Evolutionary conservation across 2,113 vertebrate species (phyloP).

Genomic region (Lagopus muta): DNA sequence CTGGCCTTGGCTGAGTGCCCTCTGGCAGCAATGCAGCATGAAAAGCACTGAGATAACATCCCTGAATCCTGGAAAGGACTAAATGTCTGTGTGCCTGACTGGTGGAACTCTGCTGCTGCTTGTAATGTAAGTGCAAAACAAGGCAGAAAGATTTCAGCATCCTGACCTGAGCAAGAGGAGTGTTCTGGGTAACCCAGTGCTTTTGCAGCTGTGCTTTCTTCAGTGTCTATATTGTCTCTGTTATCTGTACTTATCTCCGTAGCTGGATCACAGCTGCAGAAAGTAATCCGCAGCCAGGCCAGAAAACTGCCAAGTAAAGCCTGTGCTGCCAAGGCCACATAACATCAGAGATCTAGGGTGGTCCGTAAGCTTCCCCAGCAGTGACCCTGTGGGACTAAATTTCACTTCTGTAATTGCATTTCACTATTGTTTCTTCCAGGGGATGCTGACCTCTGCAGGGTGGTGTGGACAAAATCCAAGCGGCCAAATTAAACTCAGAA

Average conservation of each 20-base stretch:
- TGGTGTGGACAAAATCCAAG: not conserved
- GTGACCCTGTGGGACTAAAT: not conserved
- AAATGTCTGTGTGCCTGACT: rapidly evolving
- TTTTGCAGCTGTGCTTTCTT: not conserved
- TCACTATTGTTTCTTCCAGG: not conserved
- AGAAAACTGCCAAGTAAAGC: not conserved
- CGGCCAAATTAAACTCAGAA: not conserved
- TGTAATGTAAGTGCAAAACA: not conserved
- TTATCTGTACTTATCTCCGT: not conserved
- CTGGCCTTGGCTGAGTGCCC: not conserved
- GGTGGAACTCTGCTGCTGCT: not conserved
- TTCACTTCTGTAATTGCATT: not conserved
- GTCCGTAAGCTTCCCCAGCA: not conserved
- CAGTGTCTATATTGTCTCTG: not conserved
- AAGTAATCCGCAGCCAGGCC: not conserved
- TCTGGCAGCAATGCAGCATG: not conserved
- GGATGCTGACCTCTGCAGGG: not conserved
- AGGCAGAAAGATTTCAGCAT: not conserved
- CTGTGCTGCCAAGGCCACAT: not conserved
- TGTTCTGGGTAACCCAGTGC: not conserved
- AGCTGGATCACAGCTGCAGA: not conserved
- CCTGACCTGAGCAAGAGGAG: not conserved
- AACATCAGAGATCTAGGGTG: not conserved
- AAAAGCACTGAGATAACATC: not conserved
- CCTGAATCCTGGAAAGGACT: not conserved